Percentiles rank a stretch among this genome's conserved stretches.
Conservation (phyloP, 2,797 vertebrate genomes). For the Yasuhikotakia modesta region DNA sequence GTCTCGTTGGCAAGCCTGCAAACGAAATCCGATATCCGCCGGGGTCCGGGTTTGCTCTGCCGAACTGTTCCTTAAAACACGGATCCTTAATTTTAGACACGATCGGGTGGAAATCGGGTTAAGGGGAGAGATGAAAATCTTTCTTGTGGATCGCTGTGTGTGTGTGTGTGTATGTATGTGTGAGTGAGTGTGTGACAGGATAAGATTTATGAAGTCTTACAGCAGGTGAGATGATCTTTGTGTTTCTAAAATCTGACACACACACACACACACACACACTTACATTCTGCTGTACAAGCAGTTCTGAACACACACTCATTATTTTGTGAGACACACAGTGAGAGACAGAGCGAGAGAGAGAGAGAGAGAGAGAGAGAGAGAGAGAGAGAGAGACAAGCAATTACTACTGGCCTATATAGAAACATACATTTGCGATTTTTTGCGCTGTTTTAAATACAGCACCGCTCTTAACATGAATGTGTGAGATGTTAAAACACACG, state of each 20-base stretch:
- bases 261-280: conserved; percentile 22
- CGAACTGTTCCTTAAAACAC: conserved; percentile 19
- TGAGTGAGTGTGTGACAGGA: conserved; percentile 47
- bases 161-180: conserved; percentile 31
- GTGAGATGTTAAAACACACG: too few species aligned
- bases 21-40: background rate
- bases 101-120: conserved; percentile 28
- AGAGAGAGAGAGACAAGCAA: too few species aligned
- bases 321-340: conserved; percentile 24
- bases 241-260: conserved; percentile 43
- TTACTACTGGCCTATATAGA: too few species aligned
- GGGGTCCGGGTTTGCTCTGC: background rate
- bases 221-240: conserved; percentile 57
- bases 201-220: conserved; percentile 58
- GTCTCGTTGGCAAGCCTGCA: background rate
- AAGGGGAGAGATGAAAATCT: conserved; percentile 40
- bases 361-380: conserved; percentile 21
- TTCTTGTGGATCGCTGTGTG: conserved; percentile 18
- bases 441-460: too few species aligned
- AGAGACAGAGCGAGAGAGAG: background rate
- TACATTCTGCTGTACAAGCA: conserved; percentile 42
- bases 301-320: conserved; percentile 48
- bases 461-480: too few species aligned
- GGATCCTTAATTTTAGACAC: conserved; percentile 17
- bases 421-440: too few species aligned